These are phyloP conservation scores for Lemur catta DNA, from an alignment of 2,797 vertebrate genomes.

Conservation along the genomic window DNA sequence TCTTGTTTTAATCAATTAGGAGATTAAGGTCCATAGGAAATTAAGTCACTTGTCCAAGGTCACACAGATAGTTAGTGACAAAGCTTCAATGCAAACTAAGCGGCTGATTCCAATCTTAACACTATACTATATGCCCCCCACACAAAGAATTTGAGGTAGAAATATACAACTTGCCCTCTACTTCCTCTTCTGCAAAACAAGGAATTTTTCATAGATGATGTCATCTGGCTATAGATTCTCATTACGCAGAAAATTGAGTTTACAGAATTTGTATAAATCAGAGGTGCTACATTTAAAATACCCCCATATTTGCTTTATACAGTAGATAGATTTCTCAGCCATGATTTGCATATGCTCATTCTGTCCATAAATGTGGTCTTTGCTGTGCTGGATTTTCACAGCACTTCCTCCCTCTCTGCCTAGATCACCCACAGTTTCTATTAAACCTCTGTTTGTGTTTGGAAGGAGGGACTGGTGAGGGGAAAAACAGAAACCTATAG, in stretches of 20 bases:
- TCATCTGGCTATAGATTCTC: constrained; percentile 2
- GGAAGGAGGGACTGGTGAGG: background rate
- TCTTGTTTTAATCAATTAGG: constrained; percentile 3
- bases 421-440: background rate
- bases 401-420: background rate
- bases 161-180: background rate
- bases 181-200: background rate
- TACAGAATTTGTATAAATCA: background rate
- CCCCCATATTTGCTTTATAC: background rate
- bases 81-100: background rate
- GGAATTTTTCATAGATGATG: background rate
- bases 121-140: background rate
- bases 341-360: background rate
- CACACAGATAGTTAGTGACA: background rate
- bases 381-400: background rate
- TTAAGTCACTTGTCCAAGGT: constrained; percentile 2
- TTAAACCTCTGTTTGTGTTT: background rate
- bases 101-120: background rate
- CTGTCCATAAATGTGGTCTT: background rate
- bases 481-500: background rate
- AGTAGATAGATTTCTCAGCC: background rate
- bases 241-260: constrained; percentile 3
- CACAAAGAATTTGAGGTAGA: background rate
- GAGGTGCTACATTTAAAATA: background rate
- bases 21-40: background rate